Evolutionary conservation across 2,113 vertebrate genomes (phyloP), one percentile per base, ranked within the genome.

Genomic region (Ornithorhynchus anatinus): DNA sequence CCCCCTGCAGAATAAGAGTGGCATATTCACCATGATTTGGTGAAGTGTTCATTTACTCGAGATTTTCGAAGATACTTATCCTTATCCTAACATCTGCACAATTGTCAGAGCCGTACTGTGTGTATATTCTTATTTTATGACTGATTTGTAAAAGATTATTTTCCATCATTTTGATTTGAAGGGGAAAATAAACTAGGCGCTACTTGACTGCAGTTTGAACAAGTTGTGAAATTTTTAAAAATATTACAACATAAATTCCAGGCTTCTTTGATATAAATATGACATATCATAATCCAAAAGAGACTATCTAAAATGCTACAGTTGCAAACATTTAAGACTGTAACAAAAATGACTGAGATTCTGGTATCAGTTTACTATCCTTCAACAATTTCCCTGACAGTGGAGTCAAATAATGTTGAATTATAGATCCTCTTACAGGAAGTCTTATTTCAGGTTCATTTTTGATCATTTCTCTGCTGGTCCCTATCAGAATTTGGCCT

Each of bases 341-440:
- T 80, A 88, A 89, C 89, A 93, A 87, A 92, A 92, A 82, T 78
- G 83, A 89, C 86, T 84, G 76, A 79, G 86, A 74, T 69, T 82
- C 83, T 6, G 70, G 72, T 88, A 91, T 90, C 90, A 64, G 85
- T 89, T 92, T 92, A 91, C 91, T 94, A 87, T 91, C 85, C 80
- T 85, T 90, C 90, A 83, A 89, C 89, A 84, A 85, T 91, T 88
- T 91, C 79, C 75, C 74, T 91, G 91, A 92, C 90, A 92, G 78
- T 82, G 35, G 70, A 91, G 81, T 94, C 86, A 92, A 93, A 93
- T 94, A 91, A 94, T 87, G 77, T 89, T 93, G 91, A 94, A 87
- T 92, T 92, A 94, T 90, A 84, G 88, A 84, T 88, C 62, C 81
- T 84, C 87, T 89, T 72, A 84, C 77, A 90, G 89, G 88, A 93